phyloP scores from a whole-genome alignment of 1,140 invertebrate genomes.

The Rhizoglyphus robini region DNA sequence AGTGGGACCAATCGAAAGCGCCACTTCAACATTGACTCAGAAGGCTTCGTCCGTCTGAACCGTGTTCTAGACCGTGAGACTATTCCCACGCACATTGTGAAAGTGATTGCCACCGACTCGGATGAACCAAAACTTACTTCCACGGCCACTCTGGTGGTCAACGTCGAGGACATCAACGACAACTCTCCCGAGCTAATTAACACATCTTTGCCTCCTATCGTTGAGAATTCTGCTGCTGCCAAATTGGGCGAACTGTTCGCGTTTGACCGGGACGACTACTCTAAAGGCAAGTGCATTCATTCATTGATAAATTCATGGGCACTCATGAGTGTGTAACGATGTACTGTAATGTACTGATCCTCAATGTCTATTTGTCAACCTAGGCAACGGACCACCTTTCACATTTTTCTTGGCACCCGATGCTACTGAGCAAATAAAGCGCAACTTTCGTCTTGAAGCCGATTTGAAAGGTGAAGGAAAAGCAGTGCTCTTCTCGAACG shows the following conservation, averaged over 20 bases:
- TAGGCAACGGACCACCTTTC: slow-evolving; percentile 80
- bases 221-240: slow-evolving; percentile 64
- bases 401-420: slow-evolving; percentile 80
- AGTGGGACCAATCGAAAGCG: slow-evolving; percentile 70
- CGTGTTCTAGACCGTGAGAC: slow-evolving; percentile 61
- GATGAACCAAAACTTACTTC: slow-evolving; percentile 70
- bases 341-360: too few species aligned
- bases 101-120: slow-evolving; percentile 31
- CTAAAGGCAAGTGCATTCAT: background rate
- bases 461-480: slow-evolving; percentile 68
- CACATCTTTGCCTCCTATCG: slow-evolving; percentile 76
- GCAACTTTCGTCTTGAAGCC: slow-evolving; percentile 67
- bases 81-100: slow-evolving; percentile 68
- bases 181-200: slow-evolving; percentile 46
- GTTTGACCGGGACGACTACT: slow-evolving; percentile 78
- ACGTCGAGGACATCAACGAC: slow-evolving; percentile 91
- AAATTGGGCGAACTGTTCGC: slow-evolving; percentile 84
- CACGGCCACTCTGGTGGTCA: slow-evolving; percentile 82
- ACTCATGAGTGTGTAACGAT: background rate
- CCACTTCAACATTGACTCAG: slow-evolving; percentile 65
- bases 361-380: background rate
- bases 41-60: slow-evolving; percentile 76
- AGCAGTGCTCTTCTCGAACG: slow-evolving; percentile 73
- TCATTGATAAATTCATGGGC: background rate
- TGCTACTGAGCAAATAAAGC: slow-evolving; percentile 74